Conservation (phyloP, 53 echinoderm and acorn worm genomes). For the Echinarachnius parma region DNA sequence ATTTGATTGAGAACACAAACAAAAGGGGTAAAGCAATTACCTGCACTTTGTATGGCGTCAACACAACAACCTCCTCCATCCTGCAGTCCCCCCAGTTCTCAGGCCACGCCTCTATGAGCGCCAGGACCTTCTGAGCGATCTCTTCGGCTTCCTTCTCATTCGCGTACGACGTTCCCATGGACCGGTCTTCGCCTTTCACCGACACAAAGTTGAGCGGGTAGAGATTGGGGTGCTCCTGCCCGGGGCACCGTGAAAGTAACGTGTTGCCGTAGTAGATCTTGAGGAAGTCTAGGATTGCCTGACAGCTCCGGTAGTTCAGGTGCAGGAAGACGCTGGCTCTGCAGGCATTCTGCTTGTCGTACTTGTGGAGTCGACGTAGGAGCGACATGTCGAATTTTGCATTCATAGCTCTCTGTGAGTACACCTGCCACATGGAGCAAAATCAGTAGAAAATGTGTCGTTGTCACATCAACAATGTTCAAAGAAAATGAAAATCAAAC, state of each 20-base stretch:
- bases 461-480: too few species aligned
- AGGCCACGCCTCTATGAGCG: conserved; percentile 69
- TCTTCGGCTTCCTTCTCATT: conserved; percentile 73
- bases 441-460: too few species aligned
- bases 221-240: conserved; percentile 59
- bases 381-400: conserved; percentile 77
- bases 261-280: conserved; percentile 17
- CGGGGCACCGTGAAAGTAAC: conserved; percentile 24
- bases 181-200: conserved; percentile 75
- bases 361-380: conserved; percentile 64
- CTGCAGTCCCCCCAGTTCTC: conserved; percentile 59
- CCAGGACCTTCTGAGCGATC: conserved; percentile 57
- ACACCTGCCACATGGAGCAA: too few species aligned
- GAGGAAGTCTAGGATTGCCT: conserved; percentile 77
- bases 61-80: conserved; percentile 63
- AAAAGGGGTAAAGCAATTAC: too few species aligned
- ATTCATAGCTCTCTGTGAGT: conserved; percentile 50
- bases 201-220: conserved; percentile 77
- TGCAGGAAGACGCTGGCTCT: conserved; percentile 54
- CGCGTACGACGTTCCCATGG: conserved; percentile 72
- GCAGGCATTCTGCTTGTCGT: conserved; percentile 43
- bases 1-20: too few species aligned
- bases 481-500: too few species aligned
- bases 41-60: conserved; percentile 86
- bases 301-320: conserved; percentile 80